Evolutionary conservation across 2,888 invertebrate species (phyloP), one percentile per base, ranked within the genome.

Genomic region (Gandaritis pyraliata): DNA sequence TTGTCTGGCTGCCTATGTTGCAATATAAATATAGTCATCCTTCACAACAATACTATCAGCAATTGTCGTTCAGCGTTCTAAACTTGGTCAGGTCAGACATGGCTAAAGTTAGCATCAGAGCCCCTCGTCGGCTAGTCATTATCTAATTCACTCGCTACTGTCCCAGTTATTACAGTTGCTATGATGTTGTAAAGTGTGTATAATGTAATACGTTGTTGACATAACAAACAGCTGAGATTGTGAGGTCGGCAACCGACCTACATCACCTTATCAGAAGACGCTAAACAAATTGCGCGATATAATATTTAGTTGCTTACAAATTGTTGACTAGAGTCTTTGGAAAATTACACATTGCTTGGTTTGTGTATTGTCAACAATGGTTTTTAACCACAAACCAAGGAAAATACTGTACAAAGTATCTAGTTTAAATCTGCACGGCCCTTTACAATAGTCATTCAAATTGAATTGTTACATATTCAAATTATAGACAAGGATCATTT

Each of bases 171-270:
- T 43, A 29, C 51, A 41, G 58, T 59, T 47, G 46, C 48, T 51
- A 61, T 33, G 33, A 43, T 11, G 16, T 11, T 41, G 5, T 41
- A 11, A 16, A 16, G 16, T 41, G 7, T 15, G 15, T 11, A 41
- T 15, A 41, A 41, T 43, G 43, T 43, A 7, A 2, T 43, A 43
- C 16, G 16, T 43, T 72, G 73, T 75, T 78, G 70, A 73, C 71
- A 74, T 68, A 68, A 72, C 69, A 73, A 76, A 73, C 80, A 78
- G 77, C 77, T 76, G 77, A 73, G 79, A 75, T 75, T 72, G 71
- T 65, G 75, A 71, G 81, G 78, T 79, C 76, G 71, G 65, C 71
- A 73, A 74, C 72, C 76, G 81, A 65, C 74, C 76, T 71, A 78
- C 65, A 66, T 75, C 56, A 53, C 38, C 56, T 65, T 68, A 70